Base-by-base conservation (phyloP, 2,797 vertebrate species). In the Crocidura indochinensis region DNA sequence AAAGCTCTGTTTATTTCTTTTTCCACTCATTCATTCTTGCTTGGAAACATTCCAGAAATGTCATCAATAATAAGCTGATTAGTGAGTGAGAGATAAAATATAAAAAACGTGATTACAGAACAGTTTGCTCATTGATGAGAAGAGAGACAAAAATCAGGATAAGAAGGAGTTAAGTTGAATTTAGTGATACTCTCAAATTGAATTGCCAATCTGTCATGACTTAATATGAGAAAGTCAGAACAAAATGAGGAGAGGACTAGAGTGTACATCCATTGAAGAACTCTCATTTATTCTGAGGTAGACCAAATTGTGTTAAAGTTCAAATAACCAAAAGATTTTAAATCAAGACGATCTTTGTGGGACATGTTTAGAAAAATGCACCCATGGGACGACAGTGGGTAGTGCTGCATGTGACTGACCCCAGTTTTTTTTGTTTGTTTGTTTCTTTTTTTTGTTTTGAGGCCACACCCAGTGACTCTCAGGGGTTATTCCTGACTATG, bases 31-130 rank as follows among this genome's bases (percentile, higher is more conserved):
- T 77, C 67, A 69, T 82, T 89, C 82, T 29, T 27, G 10, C 46
- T 84, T 84, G 44, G 67, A 95, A 81, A 87, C 20, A 44, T 46
- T 38, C 53, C 24, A 62, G 11, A 29, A 31, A 92, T 67, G 60
- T 0, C 64, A 73, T 84, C 64, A 75, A 51, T 80, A 69, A 90
- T 75, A 44, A 80, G 11, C 27, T 72, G 14, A 51, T 51, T 51
- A 24, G 24, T 68, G 27, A 92, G 22, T 1, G 17, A 84, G n/a
- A 91, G 31, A 31, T 6, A 11, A 79, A 29, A 77, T 8, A 62
- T 12, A 26, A 64, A 64, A n/a, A 5, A 11, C 79, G 38, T 44
- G 19, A 46, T 71, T 77, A 22, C 9, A 69, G 47, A 53, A 47
- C 31, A 78, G 47, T 67, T 47, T n/a, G 22, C 88, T 91, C n/a